These are phyloP conservation scores for Musca vetustissima DNA, from an alignment of 1,140 invertebrate species.

Conservation along the genomic window DNA sequence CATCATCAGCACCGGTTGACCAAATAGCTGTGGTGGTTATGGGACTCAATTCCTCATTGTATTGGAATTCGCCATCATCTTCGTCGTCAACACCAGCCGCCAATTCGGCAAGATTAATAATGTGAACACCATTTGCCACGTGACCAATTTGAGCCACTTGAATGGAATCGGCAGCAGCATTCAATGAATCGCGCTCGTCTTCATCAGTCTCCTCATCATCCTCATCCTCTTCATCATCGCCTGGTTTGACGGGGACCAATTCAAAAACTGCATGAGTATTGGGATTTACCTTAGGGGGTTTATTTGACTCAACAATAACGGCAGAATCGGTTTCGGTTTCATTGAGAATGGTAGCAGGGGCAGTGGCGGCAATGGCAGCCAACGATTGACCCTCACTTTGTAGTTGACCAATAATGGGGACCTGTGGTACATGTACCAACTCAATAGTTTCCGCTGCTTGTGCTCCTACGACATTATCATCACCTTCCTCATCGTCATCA, in stretches of 20 bases:
- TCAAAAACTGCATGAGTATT: constrained; percentile 50
- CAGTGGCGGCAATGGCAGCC: constrained; percentile 1
- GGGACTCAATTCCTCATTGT: constrained; percentile 32
- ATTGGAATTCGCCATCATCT: constrained; percentile 22
- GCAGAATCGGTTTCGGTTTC: constrained; percentile 36
- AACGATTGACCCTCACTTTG: constrained; percentile 10
- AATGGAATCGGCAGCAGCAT: constrained; percentile 22
- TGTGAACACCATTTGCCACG: no score
- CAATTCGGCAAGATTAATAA: no score
- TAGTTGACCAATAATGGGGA: constrained; percentile 8
- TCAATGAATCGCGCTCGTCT: constrained; percentile 30
- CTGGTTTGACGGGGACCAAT: constrained; percentile 37
- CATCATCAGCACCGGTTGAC: constrained; percentile 37
- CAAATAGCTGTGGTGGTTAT: constrained; percentile 36
- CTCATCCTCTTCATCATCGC: constrained; percentile 21
- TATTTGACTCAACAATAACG: constrained; percentile 43
- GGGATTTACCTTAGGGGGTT: constrained; percentile 49
- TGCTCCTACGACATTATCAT: constrained; percentile 22
- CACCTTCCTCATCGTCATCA: constrained; percentile 7
- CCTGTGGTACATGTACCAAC: constrained; percentile 1
- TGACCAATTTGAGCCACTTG: no score
- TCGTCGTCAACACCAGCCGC: constrained; percentile 4
- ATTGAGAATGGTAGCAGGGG: background rate
- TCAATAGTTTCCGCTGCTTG: background rate
- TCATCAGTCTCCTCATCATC: constrained; percentile 27